Base-by-base conservation (phyloP, 2,888 invertebrate genomes). In the Tanytarsus gracilentus region DNA sequence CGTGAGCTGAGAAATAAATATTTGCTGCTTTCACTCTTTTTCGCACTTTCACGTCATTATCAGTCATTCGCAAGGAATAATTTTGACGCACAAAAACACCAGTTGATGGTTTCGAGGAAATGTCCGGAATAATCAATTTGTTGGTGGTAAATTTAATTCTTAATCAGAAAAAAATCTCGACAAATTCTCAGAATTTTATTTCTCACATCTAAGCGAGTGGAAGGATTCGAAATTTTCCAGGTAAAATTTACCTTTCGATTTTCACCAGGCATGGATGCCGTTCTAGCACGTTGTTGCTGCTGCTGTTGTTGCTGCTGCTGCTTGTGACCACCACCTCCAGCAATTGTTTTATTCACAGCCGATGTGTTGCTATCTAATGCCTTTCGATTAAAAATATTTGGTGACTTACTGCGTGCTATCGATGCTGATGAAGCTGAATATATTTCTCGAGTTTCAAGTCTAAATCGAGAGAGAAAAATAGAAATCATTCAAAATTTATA, bases 221-320 rank as follows among this genome's bases (percentile, higher is more conserved):
- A 18, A 8, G 23, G 11, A 6, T 9, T 14, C 3, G 16, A 4
- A 6, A 21, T 23, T n/a, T n/a, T n/a, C n/a, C n/a, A n/a, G n/a
- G n/a, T n/a, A 36, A 16, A 21, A 44, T 66, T 68, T 65, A 73
- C 73, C 70, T 71, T 73, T 62, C 73, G 66, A 56, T 69, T 69
- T 64, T 73, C 73, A 2, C 70, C 73, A 21, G 73, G 73, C 73
- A 73, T 74, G 62, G 74, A 74, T 25, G 72, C 72, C 26, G 73
- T 73, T 40, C 73, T 66, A 63, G 70, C 67, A 33, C 74, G 70
- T 64, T 73, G 73, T 21, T 69, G 66, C 48, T 70, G 66, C 44
- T 68, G 69, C 55, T 60, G 36, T 30, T 6, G 9, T 9, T 6
- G 26, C n/a, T 23, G 7, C 21, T 6, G 3, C 8, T 30, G 29